Base-by-base conservation (phyloP, 2,888 invertebrate genomes). In the Seira ritae region DNA sequence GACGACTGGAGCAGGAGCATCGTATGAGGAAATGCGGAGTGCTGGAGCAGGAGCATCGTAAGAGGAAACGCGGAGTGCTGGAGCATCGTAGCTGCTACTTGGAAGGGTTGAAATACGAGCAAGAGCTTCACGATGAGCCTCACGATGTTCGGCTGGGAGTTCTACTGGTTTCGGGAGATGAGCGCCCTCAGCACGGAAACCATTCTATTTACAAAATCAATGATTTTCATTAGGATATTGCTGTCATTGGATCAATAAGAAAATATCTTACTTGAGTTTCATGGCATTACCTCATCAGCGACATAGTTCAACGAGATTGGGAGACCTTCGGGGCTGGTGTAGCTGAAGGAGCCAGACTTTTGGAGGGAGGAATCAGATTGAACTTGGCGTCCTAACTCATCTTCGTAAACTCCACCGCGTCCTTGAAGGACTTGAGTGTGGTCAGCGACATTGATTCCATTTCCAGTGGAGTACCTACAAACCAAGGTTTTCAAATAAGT, bases 291-390 rank as follows among this genome's bases (percentile, higher is more conserved):
- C n/a, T 31, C 31, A 17, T 77, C 77, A 42, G 69, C 69, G n/a
- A 62, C 23, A 17, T 42, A 77, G 62, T 1, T 37, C 20, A 69
- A 15, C 12, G 31, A 22, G 69, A 77, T 77, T 0, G 62, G 69
- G 0, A 23, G 1, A 15, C 77, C 77, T 62, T 77, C 77, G 10
- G 77, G 77, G 69, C 68, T 31, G 37, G 69, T 77, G 69, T 62
- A 77, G 60, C 69, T 69, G 62, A 60, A 22, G 62, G 55, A 55
- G 12, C 77, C 77, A n/a, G 60, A 1, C 17, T 77, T 77, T 3
- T 8, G 19, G 15, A 77, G 8, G 62, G 62, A 31, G 19, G 37
- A 4, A 37, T 77, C 69, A 10, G 69, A 15, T 12, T 37, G 31
- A 19, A 76, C 22, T 10, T 67, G 10, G 4, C 19, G 24, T 1